phyloP scores from a whole-genome alignment of 2,797 vertebrate species.

The Eulemur coronatus region DNA sequence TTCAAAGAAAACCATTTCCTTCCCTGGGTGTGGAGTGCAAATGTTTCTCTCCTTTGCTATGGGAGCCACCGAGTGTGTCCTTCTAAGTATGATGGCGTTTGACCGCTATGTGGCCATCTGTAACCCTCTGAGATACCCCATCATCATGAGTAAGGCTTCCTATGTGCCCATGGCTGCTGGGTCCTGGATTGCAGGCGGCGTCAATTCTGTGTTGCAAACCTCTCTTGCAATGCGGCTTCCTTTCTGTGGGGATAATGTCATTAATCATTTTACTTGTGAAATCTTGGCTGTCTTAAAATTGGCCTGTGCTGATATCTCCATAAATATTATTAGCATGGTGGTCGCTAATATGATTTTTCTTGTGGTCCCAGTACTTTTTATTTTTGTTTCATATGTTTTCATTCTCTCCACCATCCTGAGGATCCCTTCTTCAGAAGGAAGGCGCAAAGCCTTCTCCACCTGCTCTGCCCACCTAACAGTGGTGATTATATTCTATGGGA shows the following conservation, averaged over 20 bases:
- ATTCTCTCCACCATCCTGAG: slow-evolving; percentile 59
- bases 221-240: slow-evolving; percentile 37
- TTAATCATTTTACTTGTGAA: slow-evolving; percentile 68
- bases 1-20: slow-evolving; percentile 54
- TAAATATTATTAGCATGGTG: slow-evolving; percentile 49
- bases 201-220: slow-evolving; percentile 49
- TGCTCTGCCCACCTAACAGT: slow-evolving; percentile 64
- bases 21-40: slow-evolving; percentile 27
- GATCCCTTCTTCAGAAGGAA: slow-evolving; percentile 60
- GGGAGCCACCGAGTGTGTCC: slow-evolving; percentile 55
- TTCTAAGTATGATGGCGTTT: slow-evolving; percentile 59
- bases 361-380: slow-evolving; percentile 46
- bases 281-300: slow-evolving; percentile 67
- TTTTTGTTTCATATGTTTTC: slow-evolving; percentile 64
- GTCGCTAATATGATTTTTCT: slow-evolving; percentile 58
- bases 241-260: slow-evolving; percentile 48
- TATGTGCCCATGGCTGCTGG: slow-evolving; percentile 24
- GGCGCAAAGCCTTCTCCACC: slow-evolving; percentile 60
- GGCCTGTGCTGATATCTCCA: slow-evolving; percentile 47
- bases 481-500: slow-evolving; percentile 69
- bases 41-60: slow-evolving; percentile 63
- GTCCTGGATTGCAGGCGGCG: slow-evolving; percentile 28
- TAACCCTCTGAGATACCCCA: slow-evolving; percentile 40
- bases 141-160: slow-evolving; percentile 39
- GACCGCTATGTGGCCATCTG: slow-evolving; percentile 49